Conservation (phyloP, 2,888 invertebrate species). For the Pterostichus madidus region DNA sequence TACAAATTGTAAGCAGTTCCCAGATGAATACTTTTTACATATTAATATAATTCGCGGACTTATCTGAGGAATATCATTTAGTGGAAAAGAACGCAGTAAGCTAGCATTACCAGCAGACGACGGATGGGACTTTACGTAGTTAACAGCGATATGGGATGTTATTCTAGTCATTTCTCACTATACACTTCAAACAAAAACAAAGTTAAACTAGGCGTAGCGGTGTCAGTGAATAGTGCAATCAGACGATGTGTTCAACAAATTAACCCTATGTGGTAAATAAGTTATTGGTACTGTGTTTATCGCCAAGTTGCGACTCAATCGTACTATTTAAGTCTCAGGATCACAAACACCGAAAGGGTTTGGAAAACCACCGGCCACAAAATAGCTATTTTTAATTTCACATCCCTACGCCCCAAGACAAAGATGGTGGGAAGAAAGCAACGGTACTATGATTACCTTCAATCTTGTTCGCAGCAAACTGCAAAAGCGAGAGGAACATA, state of each 20-base stretch:
- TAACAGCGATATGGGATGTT: constrained; percentile 14
- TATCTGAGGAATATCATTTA: constrained; percentile 40
- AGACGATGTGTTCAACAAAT: neutral
- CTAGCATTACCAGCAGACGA: constrained; percentile 53
- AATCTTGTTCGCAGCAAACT: constrained; percentile 95
- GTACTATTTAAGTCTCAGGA: constrained; percentile 6
- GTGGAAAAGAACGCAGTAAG: constrained; percentile 51
- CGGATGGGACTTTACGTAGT: constrained; percentile 5
- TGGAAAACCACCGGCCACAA: constrained; percentile 73
- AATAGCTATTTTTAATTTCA: constrained; percentile 76
- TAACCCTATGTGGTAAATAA: constrained; percentile 1
- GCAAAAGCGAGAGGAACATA: constrained; percentile 90
- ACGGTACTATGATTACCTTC: constrained; percentile 92
- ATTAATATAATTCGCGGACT: constrained; percentile 35
- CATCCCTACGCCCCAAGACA: constrained; percentile 72
- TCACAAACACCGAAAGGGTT: constrained; percentile 69
- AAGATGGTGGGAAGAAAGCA: constrained; percentile 92
- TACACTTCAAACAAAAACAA: constrained; percentile 18
- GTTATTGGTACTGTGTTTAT: constrained; percentile 32
- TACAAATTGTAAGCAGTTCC: constrained; percentile 52
- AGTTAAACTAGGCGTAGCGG: neutral
- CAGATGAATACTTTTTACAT: constrained; percentile 33
- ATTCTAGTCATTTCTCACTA: constrained; percentile 70
- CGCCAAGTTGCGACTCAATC: constrained; percentile 38
- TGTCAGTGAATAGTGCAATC: constrained; percentile 61